These are phyloP conservation scores for Pimephales promelas DNA, from an alignment of 2,113 vertebrate genomes.

Conservation along the genomic window DNA sequence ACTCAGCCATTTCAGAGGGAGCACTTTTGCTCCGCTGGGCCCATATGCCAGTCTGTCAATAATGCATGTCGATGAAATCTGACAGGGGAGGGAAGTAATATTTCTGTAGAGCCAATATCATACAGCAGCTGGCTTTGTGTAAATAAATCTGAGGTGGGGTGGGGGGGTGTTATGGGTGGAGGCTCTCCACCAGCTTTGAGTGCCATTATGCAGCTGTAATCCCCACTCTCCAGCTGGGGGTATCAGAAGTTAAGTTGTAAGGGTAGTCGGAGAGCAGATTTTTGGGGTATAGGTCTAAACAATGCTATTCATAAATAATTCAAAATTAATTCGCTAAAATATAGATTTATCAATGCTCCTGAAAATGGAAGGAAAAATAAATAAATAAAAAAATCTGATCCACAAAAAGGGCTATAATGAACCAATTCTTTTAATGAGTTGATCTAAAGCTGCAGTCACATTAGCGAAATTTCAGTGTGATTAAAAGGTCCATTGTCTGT, in stretches of 20 bases:
- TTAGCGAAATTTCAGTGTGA: too few relatives aligned
- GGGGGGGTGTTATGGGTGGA: constrained; percentile 14
- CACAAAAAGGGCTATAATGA: too few relatives aligned
- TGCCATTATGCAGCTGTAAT: constrained; percentile 41
- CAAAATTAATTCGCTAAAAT: neutral
- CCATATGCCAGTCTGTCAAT: constrained; percentile 56
- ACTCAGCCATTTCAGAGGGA: constrained; percentile 40
- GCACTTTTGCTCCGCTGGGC: constrained; percentile 42
- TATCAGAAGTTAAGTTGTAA: constrained; percentile 19
- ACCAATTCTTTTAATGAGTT: too few relatives aligned
- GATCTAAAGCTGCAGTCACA: too few relatives aligned
- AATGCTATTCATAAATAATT: constrained; percentile 18
- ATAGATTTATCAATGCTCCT: neutral
- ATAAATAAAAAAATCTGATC: too few relatives aligned
- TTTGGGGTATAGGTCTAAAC: constrained; percentile 1
- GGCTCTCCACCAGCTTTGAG: constrained; percentile 18
- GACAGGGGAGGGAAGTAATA: constrained; percentile 56
- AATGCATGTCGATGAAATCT: constrained; percentile 60
- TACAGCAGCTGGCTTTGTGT: constrained; percentile 52
- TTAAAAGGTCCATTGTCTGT: too few relatives aligned
- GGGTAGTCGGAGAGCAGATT: neutral
- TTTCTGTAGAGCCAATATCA: constrained; percentile 55
- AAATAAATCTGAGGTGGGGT: constrained; percentile 51
- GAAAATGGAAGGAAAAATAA: neutral
- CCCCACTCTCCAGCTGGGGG: constrained; percentile 35